Evolutionary conservation across 2,888 invertebrate species (phyloP).

Genomic region (Euzophera pinguis): DNA sequence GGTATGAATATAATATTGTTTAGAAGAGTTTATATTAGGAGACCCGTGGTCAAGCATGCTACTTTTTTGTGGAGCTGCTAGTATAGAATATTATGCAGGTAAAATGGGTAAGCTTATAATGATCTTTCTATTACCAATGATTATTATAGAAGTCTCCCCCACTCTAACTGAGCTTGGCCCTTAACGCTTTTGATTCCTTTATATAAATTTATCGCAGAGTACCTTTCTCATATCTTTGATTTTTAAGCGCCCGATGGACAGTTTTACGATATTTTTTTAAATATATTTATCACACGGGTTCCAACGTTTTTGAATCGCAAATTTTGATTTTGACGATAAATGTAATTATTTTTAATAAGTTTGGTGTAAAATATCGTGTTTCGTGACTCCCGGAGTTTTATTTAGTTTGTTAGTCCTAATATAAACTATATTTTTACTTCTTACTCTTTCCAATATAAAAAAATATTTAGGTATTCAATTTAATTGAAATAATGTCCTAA

Average conservation of each 20-base stretch:
- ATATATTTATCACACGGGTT: constrained; percentile 8
- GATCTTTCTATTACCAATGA: neutral
- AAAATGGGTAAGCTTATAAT: neutral
- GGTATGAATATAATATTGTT: too few relatives aligned
- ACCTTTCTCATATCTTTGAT: constrained; percentile 45
- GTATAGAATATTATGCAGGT: too few relatives aligned
- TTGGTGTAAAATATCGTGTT: neutral
- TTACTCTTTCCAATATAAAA: too few relatives aligned
- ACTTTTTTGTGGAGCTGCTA: too few relatives aligned
- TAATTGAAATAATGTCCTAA: too few relatives aligned
- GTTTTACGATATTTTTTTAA: constrained; percentile 27
- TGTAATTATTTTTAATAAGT: neutral
- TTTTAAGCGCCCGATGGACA: constrained; percentile 37
- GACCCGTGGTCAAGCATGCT: too few relatives aligned
- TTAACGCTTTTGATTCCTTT: constrained; percentile 25
- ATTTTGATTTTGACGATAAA: constrained; percentile 4
- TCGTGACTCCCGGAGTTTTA: neutral
- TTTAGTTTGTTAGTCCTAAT: too few relatives aligned
- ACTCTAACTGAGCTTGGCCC: constrained; percentile 23
- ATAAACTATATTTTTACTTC: too few relatives aligned
- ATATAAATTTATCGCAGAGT: constrained; percentile 24
- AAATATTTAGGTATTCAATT: too few relatives aligned
- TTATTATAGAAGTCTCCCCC: constrained; percentile 25
- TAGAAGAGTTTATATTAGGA: too few relatives aligned
- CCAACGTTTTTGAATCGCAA: neutral